Evolutionary conservation across 2,888 invertebrate genomes (phyloP).

Genomic region (Endotricha flammealis): DNA sequence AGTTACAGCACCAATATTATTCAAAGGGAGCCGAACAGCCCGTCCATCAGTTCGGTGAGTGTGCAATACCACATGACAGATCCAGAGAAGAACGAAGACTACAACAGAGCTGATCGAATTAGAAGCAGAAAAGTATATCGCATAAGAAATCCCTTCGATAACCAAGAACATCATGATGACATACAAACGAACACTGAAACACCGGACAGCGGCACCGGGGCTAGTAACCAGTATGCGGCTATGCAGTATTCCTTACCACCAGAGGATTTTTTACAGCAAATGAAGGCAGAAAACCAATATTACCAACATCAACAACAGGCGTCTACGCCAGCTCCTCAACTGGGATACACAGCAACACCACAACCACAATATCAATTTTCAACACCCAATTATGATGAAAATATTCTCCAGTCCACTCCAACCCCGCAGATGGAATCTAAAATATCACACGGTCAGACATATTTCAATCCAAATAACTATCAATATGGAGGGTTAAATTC

Average conservation of each 20-base stretch:
- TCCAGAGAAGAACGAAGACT: conserved; percentile 46
- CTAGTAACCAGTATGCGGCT: conserved; percentile 71
- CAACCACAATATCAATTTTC: conserved; percentile 65
- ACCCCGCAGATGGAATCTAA: conserved; percentile 48
- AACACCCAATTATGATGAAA: conserved; percentile 49
- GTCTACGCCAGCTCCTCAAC: conserved; percentile 52
- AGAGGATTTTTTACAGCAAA: conserved; percentile 66
- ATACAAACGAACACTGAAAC: conserved; percentile 33
- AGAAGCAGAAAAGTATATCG: conserved; percentile 58
- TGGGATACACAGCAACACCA: conserved; percentile 63
- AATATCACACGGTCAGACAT: conserved; percentile 40
- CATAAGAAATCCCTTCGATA: conserved; percentile 68
- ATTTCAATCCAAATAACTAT: conserved; percentile 43
- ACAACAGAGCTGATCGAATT: conserved; percentile 42
- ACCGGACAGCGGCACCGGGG: conserved; percentile 58
- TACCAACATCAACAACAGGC: conserved; percentile 46
- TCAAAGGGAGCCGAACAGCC: conserved; percentile 52
- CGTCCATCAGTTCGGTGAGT: conserved; percentile 48
- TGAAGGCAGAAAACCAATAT: conserved; percentile 61
- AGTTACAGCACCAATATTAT: conserved; percentile 49
- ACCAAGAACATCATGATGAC: conserved; percentile 44
- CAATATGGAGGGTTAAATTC: conserved; percentile 49
- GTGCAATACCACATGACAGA: conserved; percentile 52
- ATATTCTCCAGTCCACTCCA: conserved; percentile 46
- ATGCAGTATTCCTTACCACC: conserved; percentile 71